Percentiles rank a stretch among this genome's conserved stretches.
These are phyloP conservation scores for Mesocentrotus franciscanus DNA, from an alignment of 53 echinoderm and acorn worm genomes.

Conservation along the genomic window DNA sequence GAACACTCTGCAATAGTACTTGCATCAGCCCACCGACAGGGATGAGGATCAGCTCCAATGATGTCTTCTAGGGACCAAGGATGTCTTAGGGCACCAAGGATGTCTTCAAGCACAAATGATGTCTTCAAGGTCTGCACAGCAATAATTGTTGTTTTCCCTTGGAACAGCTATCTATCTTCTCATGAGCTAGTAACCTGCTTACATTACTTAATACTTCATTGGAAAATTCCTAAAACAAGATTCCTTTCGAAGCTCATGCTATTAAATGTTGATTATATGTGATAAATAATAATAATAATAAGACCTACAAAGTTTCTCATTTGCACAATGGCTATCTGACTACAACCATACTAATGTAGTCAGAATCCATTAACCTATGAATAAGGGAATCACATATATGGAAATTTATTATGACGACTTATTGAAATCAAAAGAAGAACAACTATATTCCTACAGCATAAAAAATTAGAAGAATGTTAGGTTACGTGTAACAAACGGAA, in stretches of 20 bases:
- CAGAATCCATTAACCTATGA: background rate
- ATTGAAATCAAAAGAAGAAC: background rate
- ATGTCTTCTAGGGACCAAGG: background rate
- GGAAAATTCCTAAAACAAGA: background rate
- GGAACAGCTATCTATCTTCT: background rate
- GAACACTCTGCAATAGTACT: background rate
- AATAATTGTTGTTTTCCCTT: background rate
- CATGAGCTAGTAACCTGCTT: background rate
- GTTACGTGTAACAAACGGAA: background rate
- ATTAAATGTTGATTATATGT: background rate
- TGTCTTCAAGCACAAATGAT: too few species aligned
- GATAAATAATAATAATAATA: background rate
- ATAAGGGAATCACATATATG: background rate
- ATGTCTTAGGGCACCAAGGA: too few species aligned
- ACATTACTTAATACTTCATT: background rate
- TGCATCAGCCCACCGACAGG: background rate
- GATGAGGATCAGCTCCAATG: background rate
- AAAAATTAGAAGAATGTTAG: background rate
- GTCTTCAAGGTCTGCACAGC: background rate
- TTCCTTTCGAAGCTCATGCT: background rate
- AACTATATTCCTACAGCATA: background rate
- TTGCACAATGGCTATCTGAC: background rate
- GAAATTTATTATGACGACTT: background rate
- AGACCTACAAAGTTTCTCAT: background rate
- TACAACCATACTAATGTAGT: background rate